Evolutionary conservation across 1,140 invertebrate species (phyloP).

Genomic region (Solenopsis fugax): DNA sequence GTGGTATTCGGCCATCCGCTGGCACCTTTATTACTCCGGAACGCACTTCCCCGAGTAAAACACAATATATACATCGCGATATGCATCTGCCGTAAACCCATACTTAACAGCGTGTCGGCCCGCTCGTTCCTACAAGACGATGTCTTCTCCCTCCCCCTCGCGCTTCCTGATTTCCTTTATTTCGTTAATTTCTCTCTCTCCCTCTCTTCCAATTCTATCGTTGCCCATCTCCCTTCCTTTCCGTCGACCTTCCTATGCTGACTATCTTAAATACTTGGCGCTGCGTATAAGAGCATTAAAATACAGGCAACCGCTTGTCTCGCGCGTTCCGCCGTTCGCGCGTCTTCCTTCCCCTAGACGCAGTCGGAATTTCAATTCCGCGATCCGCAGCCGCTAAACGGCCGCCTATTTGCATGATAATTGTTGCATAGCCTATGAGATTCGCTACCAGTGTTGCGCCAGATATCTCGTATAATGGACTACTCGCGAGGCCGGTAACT

Average conservation of each 20-base stretch:
- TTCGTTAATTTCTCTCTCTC: constrained; percentile 23
- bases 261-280: constrained; percentile 40
- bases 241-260: constrained; percentile 50
- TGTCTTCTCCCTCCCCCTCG: constrained; percentile 17
- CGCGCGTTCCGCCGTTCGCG: constrained; percentile 51
- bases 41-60: constrained; percentile 68
- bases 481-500: not conserved
- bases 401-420: constrained; percentile 75
- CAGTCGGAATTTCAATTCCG: constrained; percentile 73
- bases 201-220: constrained; percentile 16
- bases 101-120: constrained; percentile 77
- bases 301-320: constrained; percentile 66
- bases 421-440: constrained; percentile 66
- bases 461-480: constrained; percentile 63
- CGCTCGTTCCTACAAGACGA: constrained; percentile 64
- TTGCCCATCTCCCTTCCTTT: constrained; percentile 36
- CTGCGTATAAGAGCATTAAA: constrained; percentile 69
- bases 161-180: constrained; percentile 53
- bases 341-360: constrained; percentile 19
- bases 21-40: constrained; percentile 70
- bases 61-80: constrained; percentile 76
- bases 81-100: constrained; percentile 77
- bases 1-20: constrained; percentile 49
- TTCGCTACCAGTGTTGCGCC: constrained; percentile 58
- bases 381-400: constrained; percentile 68